Conservation (phyloP, 2,113 vertebrate genomes). For the Thomomys bottae region DNA sequence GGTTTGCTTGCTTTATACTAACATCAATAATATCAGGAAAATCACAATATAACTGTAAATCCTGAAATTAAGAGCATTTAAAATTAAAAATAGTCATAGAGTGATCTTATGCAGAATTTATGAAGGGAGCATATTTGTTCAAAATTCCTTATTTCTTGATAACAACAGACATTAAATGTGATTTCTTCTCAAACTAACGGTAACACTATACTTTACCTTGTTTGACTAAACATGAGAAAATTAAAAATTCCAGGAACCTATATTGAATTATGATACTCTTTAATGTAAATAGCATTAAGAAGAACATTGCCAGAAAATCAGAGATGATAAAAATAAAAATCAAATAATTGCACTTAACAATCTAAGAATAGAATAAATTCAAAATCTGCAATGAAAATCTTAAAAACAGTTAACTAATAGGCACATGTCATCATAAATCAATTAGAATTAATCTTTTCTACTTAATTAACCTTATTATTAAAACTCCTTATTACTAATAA, state of each 20-base stretch:
- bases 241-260: slow-evolving; percentile 40
- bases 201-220: slow-evolving; percentile 4
- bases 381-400: slow-evolving; percentile 39
- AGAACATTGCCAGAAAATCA: neutral
- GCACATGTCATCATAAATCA: slow-evolving; percentile 22
- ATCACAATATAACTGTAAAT: slow-evolving; percentile 95
- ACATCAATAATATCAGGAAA: slow-evolving; percentile 98
- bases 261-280: neutral
- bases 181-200: slow-evolving; percentile 24
- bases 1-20: slow-evolving; percentile 95
- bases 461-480: slow-evolving; percentile 34
- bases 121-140: neutral
- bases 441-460: slow-evolving; percentile 51
- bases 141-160: slow-evolving; percentile 24
- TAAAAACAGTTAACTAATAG: slow-evolving; percentile 47
- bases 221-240: slow-evolving; percentile 51
- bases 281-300: neutral
- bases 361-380: slow-evolving; percentile 31
- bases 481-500: slow-evolving; percentile 15
- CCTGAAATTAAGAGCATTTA: slow-evolving; percentile 83
- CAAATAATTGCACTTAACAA: neutral
- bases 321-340: neutral
- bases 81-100: slow-evolving; percentile 47
- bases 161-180: slow-evolving; percentile 32
- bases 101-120: slow-evolving; percentile 49